Conservation (phyloP, 2,797 vertebrate species). For the Monodelphis domestica region DNA sequence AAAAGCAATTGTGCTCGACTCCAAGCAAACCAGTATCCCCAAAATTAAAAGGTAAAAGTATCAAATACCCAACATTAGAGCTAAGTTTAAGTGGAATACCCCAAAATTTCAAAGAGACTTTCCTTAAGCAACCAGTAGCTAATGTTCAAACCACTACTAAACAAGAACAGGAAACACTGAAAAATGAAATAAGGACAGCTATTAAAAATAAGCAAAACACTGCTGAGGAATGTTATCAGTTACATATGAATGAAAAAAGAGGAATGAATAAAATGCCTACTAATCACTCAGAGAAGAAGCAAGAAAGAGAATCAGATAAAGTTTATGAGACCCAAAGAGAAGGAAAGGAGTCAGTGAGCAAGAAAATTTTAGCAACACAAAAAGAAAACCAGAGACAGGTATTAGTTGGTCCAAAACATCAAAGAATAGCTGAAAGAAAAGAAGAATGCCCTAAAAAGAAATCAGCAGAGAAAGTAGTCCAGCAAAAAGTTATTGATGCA, state of each 20-base stretch:
- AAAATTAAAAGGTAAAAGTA: slow-evolving; percentile 81
- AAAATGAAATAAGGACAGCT: slow-evolving; percentile 72
- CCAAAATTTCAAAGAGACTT: slow-evolving; percentile 74
- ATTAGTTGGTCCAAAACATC: slow-evolving; percentile 57
- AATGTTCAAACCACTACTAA: slow-evolving; percentile 78
- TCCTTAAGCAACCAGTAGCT: slow-evolving; percentile 81
- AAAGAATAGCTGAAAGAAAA: slow-evolving; percentile 67
- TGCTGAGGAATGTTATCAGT: slow-evolving; percentile 50
- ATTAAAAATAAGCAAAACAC: slow-evolving; percentile 67
- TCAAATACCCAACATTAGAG: slow-evolving; percentile 75
- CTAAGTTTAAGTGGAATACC: slow-evolving; percentile 70
- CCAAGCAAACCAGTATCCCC: slow-evolving; percentile 85
- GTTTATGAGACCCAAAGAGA: slow-evolving; percentile 65
- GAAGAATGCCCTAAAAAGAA: slow-evolving; percentile 58
- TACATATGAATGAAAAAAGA: slow-evolving; percentile 64
- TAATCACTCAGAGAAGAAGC: slow-evolving; percentile 55
- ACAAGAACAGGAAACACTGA: slow-evolving; percentile 73
- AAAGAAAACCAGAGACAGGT: slow-evolving; percentile 38
- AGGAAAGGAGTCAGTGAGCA: slow-evolving; percentile 50
- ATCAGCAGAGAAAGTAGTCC: slow-evolving; percentile 55
- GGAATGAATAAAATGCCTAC: slow-evolving; percentile 55
- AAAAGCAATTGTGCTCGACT: slow-evolving; percentile 70
- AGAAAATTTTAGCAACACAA: slow-evolving; percentile 44
- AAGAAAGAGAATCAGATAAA: slow-evolving; percentile 33
- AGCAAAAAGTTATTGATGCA: slow-evolving; percentile 63